These are phyloP conservation scores for Notothenia rossii DNA, from an alignment of 2,113 vertebrate genomes.

Conservation along the genomic window DNA sequence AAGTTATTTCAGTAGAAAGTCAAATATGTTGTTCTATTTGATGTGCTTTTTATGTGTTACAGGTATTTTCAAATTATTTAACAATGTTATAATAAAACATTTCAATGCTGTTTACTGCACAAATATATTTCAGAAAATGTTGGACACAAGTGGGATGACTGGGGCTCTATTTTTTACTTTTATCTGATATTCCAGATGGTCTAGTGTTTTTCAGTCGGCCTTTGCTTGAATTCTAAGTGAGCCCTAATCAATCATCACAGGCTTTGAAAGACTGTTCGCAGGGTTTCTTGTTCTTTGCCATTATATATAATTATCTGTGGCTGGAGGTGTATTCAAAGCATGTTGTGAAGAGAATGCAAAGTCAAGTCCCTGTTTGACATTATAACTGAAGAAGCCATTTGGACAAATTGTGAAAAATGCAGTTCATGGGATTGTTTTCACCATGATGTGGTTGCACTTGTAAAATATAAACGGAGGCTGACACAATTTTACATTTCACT, in stretches of 20 bases:
- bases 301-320: background rate
- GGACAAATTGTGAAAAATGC: background rate
- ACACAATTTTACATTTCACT: too few species aligned
- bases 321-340: conserved; percentile 3
- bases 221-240: conserved; percentile 29
- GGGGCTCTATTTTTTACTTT: conserved; percentile 15
- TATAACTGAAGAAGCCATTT: background rate
- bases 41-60: background rate
- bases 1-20: background rate
- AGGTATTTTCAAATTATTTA: background rate
- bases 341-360: background rate
- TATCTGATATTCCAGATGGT: background rate
- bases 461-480: too few species aligned
- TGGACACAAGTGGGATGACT: background rate
- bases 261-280: conserved; percentile 25
- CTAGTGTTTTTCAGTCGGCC: background rate
- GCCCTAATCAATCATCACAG: conserved; percentile 19
- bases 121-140: conserved; percentile 5
- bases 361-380: background rate
- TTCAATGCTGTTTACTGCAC: background rate
- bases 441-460: background rate
- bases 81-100: background rate
- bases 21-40: background rate
- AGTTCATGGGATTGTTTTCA: background rate
- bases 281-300: background rate